These are phyloP conservation scores for Ailurus styani DNA, from an alignment of 2,113 vertebrate genomes.

Conservation along the genomic window DNA sequence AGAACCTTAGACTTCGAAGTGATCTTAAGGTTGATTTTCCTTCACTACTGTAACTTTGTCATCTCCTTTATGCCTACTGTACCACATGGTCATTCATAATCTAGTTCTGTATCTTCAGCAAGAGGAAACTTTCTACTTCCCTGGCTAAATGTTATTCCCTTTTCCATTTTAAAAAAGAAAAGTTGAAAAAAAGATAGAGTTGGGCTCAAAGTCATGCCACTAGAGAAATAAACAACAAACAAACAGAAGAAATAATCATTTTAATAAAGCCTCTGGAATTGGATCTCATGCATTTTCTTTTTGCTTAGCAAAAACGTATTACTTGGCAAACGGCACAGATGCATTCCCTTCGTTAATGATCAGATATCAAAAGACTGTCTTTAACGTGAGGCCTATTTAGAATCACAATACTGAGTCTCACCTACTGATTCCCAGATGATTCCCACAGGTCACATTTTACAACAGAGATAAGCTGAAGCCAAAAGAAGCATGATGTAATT, in stretches of 20 bases:
- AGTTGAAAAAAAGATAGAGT: not conserved
- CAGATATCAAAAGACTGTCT: not conserved
- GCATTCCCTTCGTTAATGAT: not conserved
- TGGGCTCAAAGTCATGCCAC: not conserved
- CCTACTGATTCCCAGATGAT: not conserved
- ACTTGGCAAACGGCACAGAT: not conserved
- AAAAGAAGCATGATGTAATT: not conserved
- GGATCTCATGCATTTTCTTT: not conserved
- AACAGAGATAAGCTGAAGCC: not conserved
- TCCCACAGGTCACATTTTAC: not conserved
- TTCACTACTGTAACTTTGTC: not conserved
- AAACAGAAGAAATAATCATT: not conserved
- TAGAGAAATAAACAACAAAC: conserved; percentile 7
- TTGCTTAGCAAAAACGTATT: conserved; percentile 1
- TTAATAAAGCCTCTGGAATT: conserved; percentile 19
- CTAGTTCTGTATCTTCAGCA: not conserved
- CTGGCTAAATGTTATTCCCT: not conserved
- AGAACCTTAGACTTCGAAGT: not conserved
- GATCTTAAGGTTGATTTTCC: not conserved
- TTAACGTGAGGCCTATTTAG: not conserved
- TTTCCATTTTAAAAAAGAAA: not conserved
- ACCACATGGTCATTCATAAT: not conserved
- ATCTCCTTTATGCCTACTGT: not conserved
- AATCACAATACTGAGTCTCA: not conserved
- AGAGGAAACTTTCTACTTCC: not conserved